Evolutionary conservation across 2,797 vertebrate genomes (phyloP).

Genomic region (Catostomus latipinnis): DNA sequence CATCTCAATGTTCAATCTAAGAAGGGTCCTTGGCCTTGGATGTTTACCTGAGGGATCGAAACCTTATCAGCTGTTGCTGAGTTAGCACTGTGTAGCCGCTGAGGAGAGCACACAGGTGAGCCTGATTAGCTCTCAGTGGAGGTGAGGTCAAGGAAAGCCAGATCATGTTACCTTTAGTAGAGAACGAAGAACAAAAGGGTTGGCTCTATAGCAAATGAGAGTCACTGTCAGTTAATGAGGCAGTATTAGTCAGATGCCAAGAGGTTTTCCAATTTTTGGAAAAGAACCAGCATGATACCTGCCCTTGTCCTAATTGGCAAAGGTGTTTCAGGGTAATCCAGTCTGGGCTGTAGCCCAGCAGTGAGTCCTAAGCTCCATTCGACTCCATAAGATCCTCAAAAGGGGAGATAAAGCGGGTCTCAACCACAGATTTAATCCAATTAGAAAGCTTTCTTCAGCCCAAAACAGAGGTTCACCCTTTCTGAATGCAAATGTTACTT

Average conservation of each 20-base stretch:
- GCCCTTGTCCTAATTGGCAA: conserved; percentile 78
- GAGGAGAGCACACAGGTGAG: conserved; percentile 75
- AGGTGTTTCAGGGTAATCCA: conserved; percentile 74
- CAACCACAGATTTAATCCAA: conserved; percentile 75
- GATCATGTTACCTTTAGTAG: conserved; percentile 68
- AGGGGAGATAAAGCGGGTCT: conserved; percentile 38
- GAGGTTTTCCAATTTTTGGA: conserved; percentile 66
- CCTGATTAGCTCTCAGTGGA: conserved; percentile 77
- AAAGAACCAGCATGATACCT: conserved; percentile 75
- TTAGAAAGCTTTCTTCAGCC: conserved; percentile 74
- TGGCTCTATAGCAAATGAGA: conserved; percentile 50
- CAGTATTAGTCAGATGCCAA: conserved; percentile 72
- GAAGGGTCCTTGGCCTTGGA: conserved; percentile 64
- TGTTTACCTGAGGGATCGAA: conserved; percentile 64
- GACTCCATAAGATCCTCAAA: conserved; percentile 51
- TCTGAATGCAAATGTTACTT: conserved; percentile 71
- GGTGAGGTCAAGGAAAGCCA: conserved; percentile 73
- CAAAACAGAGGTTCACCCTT: conserved; percentile 71
- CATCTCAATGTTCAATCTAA: conserved; percentile 61
- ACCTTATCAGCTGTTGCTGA: conserved; percentile 75
- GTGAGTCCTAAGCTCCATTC: conserved; percentile 65
- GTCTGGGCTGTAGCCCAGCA: conserved; percentile 51
- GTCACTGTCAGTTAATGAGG: conserved; percentile 57
- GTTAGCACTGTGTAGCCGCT: conserved; percentile 69
- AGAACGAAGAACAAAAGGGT: conserved; percentile 48